Evolutionary conservation across 2,888 invertebrate genomes (phyloP), one percentile per base, ranked within the genome.

Genomic region (Cheilosia scutellata): DNA sequence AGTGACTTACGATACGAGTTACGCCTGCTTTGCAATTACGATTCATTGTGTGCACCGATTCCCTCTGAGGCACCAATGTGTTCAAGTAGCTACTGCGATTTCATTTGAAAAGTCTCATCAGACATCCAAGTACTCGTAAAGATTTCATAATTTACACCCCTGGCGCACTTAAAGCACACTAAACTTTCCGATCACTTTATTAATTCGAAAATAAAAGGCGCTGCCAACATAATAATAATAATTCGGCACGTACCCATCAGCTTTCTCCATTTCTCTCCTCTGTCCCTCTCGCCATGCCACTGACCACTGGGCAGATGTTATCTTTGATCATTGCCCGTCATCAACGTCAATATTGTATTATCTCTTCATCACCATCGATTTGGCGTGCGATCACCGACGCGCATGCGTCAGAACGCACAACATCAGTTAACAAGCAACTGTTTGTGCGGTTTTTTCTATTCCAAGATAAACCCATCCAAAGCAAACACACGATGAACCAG

Each of bases 341-440:
- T 74, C 42, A 57, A 16, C 65, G 31, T 37, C 57, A 20, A 27
- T 29, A 29, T 5, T 13, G n/a, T 49, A n/a, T 60, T 47, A 57
- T 55, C 20, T 75, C 57, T 25, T 75, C 65, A 75, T 57, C 63
- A 44, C 13, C 47, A 66, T 75, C 49, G 57, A 57, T 75, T 75
- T 25, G 55, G 55, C 57, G 75, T 47, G 16, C 63, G 20, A 47
- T 27, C 44, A 20, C 25, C 31, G n/a, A 6, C 27, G 13, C 65
- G 51, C 55, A 44, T 75, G 57, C 75, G 37, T 75, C 65, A 40
- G 40, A 37, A 44, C 27, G 53, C 51, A 55, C 44, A 25, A 44
- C 4, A 31, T 9, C 51, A 51, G 51, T 11, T 37, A 44, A 42
- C 29, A 49, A 5, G n/a, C 47, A 51, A 51, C 49, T 13, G 25